Evolutionary conservation across 2,797 vertebrate genomes (phyloP).

Genomic region (Enteromius anoplus): DNA sequence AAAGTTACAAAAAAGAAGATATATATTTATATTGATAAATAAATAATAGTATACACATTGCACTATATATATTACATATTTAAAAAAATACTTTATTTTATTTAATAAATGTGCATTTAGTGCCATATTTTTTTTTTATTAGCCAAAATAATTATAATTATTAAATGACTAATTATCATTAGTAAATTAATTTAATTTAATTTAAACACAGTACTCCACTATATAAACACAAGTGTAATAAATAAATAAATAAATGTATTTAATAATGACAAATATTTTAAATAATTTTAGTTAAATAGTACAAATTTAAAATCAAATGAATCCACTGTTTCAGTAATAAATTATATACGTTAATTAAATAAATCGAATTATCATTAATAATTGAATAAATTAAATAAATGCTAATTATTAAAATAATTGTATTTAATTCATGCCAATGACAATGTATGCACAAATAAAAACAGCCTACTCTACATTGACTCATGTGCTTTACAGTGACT

Average conservation of each 20-base stretch:
- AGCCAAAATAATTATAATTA: not conserved
- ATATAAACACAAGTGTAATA: not conserved
- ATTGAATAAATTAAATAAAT: not conserved
- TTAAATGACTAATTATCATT: not conserved
- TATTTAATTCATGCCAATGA: no score
- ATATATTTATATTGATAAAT: not conserved
- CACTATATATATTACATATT: not conserved
- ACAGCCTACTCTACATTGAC: no score
- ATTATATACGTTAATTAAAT: not conserved
- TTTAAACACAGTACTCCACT: not conserved
- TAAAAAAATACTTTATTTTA: not conserved
- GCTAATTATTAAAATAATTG: not conserved
- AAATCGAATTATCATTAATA: not conserved
- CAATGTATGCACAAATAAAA: no score
- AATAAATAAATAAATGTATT: not conserved
- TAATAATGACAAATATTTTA: not conserved
- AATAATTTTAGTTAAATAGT: not conserved
- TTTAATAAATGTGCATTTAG: not conserved
- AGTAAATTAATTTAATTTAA: not conserved
- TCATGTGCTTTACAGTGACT: no score
- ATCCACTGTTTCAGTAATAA: not conserved
- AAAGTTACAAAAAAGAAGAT: not conserved
- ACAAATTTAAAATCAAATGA: not conserved
- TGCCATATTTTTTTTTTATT: not conserved
- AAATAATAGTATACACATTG: not conserved